phyloP scores from a whole-genome alignment of 2,888 invertebrate genomes.

The Allygus modestus region DNA sequence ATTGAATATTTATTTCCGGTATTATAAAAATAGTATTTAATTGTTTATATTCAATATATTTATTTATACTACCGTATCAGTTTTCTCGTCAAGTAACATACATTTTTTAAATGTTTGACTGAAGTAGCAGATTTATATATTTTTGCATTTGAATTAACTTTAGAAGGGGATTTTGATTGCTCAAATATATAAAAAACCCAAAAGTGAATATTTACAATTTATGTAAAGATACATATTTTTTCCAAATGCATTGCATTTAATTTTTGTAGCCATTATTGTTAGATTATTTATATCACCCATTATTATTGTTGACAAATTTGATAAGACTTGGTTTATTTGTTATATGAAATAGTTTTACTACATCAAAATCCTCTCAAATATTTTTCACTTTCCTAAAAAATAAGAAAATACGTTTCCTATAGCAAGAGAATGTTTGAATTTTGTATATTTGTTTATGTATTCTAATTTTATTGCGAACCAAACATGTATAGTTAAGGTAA shows the following conservation, averaged over 20 bases:
- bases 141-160: slow-evolving; percentile 49
- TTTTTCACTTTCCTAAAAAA: slow-evolving; percentile 1
- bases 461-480: slow-evolving; percentile 34
- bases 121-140: slow-evolving; percentile 40
- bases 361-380: slow-evolving; percentile 28
- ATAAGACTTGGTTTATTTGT: background rate
- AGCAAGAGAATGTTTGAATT: background rate
- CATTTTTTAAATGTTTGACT: slow-evolving; percentile 40
- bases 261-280: background rate
- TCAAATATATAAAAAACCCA: background rate
- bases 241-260: slow-evolving; percentile 29
- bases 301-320: background rate
- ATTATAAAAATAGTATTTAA: background rate
- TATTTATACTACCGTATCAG: too few species aligned
- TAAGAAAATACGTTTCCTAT: background rate
- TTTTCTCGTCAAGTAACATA: background rate
- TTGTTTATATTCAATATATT: background rate
- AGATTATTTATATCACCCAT: background rate
- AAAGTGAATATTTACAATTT: background rate
- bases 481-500: slow-evolving; percentile 52
- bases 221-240: background rate
- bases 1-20: slow-evolving; percentile 11
- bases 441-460: slow-evolving; percentile 42
- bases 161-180: slow-evolving; percentile 50
- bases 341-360: background rate